Evolutionary conservation across 2,888 invertebrate genomes (phyloP).

Genomic region (Nemapogon koenigi): DNA sequence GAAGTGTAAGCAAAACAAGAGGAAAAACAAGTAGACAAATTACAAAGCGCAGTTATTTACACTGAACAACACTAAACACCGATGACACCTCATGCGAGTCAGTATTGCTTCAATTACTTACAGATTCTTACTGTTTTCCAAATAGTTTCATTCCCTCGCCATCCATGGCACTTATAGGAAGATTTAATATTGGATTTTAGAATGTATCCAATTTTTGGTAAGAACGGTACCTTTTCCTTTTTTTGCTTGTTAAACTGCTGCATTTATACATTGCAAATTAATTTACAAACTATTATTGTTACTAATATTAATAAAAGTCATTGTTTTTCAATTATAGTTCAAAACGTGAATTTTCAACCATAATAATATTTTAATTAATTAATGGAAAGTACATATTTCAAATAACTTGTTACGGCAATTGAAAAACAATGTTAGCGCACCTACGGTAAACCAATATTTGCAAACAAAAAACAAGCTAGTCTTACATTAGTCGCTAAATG

Average conservation of each 20-base stretch:
- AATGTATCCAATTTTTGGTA: conserved; percentile 5
- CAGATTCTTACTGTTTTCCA: conserved; percentile 25
- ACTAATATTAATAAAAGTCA: neutral
- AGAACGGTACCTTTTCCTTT: conserved; percentile 4
- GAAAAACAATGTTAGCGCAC: conserved; percentile 23
- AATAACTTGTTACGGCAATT: too few relatives aligned
- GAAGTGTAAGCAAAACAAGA: neutral
- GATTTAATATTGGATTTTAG: conserved; percentile 11
- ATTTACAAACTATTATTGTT: conserved; percentile 7
- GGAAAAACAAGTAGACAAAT: too few relatives aligned
- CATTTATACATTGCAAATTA: conserved; percentile 9
- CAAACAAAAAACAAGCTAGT: conserved; percentile 3
- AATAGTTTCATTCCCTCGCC: conserved; percentile 25
- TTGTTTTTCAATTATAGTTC: conserved; percentile 11
- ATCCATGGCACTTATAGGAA: conserved; percentile 37
- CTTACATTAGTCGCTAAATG: neutral
- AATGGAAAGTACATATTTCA: too few relatives aligned
- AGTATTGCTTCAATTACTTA: conserved; percentile 15
- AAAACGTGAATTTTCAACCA: too few relatives aligned
- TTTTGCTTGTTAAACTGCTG: conserved; percentile 3
- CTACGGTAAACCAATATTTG: conserved; percentile 16
- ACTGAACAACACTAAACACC: neutral
- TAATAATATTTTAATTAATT: too few relatives aligned
- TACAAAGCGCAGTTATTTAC: neutral
- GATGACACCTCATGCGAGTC: conserved; percentile 6